Evolutionary conservation across 2,888 invertebrate genomes (phyloP).

Genomic region (Limulus polyphemus): DNA sequence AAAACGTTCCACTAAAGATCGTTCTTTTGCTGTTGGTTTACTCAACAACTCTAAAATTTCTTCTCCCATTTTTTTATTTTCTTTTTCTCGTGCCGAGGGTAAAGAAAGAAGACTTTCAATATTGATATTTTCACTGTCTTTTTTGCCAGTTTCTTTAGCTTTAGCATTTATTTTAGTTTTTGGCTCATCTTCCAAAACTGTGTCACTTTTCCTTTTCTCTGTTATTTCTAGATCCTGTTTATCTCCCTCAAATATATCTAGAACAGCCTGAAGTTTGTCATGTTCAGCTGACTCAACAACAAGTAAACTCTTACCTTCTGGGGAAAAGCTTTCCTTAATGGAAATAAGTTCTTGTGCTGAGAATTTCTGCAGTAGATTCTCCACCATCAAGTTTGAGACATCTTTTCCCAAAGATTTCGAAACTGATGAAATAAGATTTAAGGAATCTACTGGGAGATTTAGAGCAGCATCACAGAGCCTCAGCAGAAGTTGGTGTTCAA

Average conservation of each 20-base stretch:
- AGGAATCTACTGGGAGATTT: conserved; percentile 56
- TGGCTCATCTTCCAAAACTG: conserved; percentile 19
- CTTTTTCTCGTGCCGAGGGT: conserved; percentile 89
- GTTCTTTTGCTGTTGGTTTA: conserved; percentile 91
- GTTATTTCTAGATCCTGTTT: conserved; percentile 1
- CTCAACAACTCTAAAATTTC: conserved; percentile 87
- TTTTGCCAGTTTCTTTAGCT: conserved; percentile 22
- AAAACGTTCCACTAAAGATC: conserved; percentile 87
- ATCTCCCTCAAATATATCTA: conserved; percentile 11
- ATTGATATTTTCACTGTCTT: conserved; percentile 19
- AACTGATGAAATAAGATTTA: conserved; percentile 48
- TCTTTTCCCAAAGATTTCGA: conserved; percentile 39
- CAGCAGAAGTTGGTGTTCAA: conserved; percentile 52
- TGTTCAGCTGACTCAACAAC: conserved; percentile 47
- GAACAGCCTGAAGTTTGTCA: conserved; percentile 36
- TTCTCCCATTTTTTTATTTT: conserved; percentile 86
- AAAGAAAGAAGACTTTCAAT: conserved; percentile 66
- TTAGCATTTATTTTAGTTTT: conserved; percentile 22
- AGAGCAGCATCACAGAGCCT: conserved; percentile 55
- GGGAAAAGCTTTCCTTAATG: conserved; percentile 17
- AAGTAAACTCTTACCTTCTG: conserved; percentile 38
- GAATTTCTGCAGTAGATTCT: conserved; percentile 61
- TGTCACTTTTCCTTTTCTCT: conserved; percentile 42
- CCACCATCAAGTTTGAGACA: conserved; percentile 49
- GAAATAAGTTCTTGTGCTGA: conserved; percentile 58